Conservation (phyloP, 92 coral and sea anemone genomes). For the Umimayanthus kanabou region DNA sequence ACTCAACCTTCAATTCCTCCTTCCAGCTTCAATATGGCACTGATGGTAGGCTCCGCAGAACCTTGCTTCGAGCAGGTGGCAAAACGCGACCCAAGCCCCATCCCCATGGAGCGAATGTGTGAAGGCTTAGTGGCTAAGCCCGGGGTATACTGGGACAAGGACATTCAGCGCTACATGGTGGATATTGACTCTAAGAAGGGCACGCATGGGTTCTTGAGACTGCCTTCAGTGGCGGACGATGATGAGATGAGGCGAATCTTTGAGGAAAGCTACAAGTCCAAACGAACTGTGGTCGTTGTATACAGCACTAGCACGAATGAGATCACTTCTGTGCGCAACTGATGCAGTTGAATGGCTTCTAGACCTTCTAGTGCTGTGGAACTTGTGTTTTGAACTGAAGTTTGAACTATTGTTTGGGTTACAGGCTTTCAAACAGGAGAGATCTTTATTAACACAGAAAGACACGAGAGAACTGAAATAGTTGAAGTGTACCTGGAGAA, state of each 20-base stretch:
- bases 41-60: slow-evolving; percentile 1
- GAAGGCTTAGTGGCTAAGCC: slow-evolving; percentile 60
- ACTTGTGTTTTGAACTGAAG: not conserved
- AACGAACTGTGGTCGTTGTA: slow-evolving; percentile 45
- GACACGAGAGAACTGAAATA: not conserved
- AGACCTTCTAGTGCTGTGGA: not conserved
- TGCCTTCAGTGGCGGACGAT: slow-evolving; percentile 48
- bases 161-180: slow-evolving; percentile 54
- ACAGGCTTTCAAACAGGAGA: not conserved
- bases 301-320: slow-evolving; percentile 56
- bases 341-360: not conserved
- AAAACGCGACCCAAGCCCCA: slow-evolving; percentile 36
- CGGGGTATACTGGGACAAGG: slow-evolving; percentile 71
- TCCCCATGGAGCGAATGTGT: slow-evolving; percentile 47
- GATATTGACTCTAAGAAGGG: slow-evolving; percentile 59
- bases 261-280: slow-evolving; percentile 51
- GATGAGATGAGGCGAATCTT: slow-evolving; percentile 49
- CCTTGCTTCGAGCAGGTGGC: slow-evolving; percentile 32
- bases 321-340: slow-evolving; percentile 38
- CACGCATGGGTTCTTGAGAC: slow-evolving; percentile 60
- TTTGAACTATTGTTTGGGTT: not conserved
- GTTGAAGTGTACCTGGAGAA: not conserved
- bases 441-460: not conserved
- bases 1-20: not conserved
- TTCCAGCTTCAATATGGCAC: slow-evolving; percentile 13